A percentile compares a stretch with the other conserved stretches of the same genome.
Conservation (phyloP, 2,113 vertebrate species). For the Triplophysa rosa region DNA sequence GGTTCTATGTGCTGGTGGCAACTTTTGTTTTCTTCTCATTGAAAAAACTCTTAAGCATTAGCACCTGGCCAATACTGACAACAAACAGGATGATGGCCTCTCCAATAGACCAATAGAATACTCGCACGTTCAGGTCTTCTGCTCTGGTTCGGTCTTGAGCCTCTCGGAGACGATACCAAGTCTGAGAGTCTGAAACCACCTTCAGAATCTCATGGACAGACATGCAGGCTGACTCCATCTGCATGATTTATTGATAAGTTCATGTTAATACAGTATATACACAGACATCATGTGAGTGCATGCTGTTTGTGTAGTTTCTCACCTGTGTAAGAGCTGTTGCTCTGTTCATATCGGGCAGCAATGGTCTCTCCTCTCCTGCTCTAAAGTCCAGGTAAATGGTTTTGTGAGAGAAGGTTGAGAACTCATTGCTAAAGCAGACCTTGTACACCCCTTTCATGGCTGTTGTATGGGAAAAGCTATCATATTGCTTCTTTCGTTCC, state of each 20-base stretch:
- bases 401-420: constrained; percentile 91
- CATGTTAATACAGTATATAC: background rate
- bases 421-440: constrained; percentile 93
- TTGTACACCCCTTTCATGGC: constrained; percentile 78
- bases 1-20: constrained; percentile 68
- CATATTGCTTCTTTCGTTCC: constrained; percentile 86
- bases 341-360: constrained; percentile 76
- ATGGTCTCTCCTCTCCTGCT: constrained; percentile 76
- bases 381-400: constrained; percentile 85
- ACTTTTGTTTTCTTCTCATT: constrained; percentile 73
- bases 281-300: background rate
- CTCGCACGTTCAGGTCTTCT: constrained; percentile 77
- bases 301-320: constrained; percentile 15
- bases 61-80: constrained; percentile 84
- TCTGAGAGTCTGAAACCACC: constrained; percentile 82
- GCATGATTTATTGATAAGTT: constrained; percentile 30
- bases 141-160: constrained; percentile 83
- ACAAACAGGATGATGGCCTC: constrained; percentile 82
- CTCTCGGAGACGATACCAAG: constrained; percentile 82
- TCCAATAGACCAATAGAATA: constrained; percentile 84
- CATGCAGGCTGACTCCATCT: constrained; percentile 88
- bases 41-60: constrained; percentile 90
- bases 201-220: constrained; percentile 87
- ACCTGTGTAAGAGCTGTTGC: constrained; percentile 87
- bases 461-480: constrained; percentile 80